Conservation (phyloP, 2,888 invertebrate species). For the Psylliodes chrysocephalus region DNA sequence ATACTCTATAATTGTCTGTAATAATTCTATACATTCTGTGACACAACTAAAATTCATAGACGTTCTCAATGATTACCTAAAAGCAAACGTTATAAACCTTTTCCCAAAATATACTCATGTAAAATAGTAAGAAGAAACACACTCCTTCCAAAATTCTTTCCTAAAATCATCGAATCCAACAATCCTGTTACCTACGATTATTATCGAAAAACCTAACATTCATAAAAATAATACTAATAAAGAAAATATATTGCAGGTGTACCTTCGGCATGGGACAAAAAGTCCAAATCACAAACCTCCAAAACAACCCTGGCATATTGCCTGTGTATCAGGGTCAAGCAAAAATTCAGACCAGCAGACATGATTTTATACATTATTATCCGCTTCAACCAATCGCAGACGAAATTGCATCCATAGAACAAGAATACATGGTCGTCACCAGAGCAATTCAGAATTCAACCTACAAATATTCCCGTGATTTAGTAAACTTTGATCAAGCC, state of each 20-base stretch:
- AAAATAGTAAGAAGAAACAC: neutral
- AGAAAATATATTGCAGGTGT: neutral
- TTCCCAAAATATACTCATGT: neutral
- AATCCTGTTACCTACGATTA: neutral
- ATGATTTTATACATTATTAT: conserved; percentile 12
- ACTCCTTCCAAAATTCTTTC: neutral
- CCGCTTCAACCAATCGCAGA: neutral
- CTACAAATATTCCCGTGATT: too few relatives aligned
- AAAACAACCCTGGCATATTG: conserved; percentile 26
- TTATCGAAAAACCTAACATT: neutral
- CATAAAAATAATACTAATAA: neutral
- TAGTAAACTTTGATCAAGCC: too few relatives aligned
- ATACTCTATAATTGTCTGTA: too few relatives aligned
- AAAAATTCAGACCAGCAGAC: conserved; percentile 18
- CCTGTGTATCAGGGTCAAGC: conserved; percentile 27
- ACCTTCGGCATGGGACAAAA: neutral
- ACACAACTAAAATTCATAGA: too few relatives aligned
- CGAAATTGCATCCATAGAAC: neutral
- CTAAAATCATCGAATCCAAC: neutral
- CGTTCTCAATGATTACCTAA: too few relatives aligned
- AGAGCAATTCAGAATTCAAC: too few relatives aligned
- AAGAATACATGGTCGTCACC: too few relatives aligned
- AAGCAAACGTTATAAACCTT: neutral
- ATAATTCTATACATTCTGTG: too few relatives aligned
- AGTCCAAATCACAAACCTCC: neutral